phyloP scores from a whole-genome alignment of 2,113 vertebrate genomes.

The Castor canadensis region DNA sequence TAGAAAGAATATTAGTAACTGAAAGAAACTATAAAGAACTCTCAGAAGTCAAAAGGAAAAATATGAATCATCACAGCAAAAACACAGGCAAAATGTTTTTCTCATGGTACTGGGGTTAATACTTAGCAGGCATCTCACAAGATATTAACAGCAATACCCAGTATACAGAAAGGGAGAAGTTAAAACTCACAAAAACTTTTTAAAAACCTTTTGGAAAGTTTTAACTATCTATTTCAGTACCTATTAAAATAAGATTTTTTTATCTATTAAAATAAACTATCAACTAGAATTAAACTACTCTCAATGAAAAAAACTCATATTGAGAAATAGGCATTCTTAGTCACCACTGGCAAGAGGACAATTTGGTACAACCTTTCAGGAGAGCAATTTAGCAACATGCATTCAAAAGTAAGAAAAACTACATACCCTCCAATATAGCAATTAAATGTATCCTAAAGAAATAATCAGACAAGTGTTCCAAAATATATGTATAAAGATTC shows the following conservation, averaged over 20 bases:
- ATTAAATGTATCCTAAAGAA: not conserved
- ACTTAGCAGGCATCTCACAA: not conserved
- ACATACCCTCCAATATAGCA: not conserved
- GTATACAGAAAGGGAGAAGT: not conserved
- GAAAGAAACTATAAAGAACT: conserved; percentile 41
- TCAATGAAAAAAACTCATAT: not conserved
- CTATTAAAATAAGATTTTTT: not conserved
- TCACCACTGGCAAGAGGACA: not conserved
- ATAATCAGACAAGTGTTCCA: not conserved
- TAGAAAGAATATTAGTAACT: conserved; percentile 59
- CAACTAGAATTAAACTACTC: not conserved
- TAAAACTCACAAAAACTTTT: not conserved
- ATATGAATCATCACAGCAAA: not conserved
- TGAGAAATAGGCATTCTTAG: not conserved
- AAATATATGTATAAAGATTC: not conserved
- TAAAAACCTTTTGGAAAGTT: too few relatives aligned
- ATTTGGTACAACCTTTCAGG: not conserved
- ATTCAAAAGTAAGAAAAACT: not conserved
- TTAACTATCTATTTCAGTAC: not conserved
- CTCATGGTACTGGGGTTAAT: too few relatives aligned
- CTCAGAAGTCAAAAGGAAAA: conserved; percentile 23
- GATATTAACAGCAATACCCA: not conserved
- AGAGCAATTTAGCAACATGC: not conserved
- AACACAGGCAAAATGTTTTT: not conserved
- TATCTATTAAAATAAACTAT: not conserved